Evolutionary conservation across 37 sponge, comb jelly and placozoan species (phyloP), one percentile per base, ranked within the genome.

Genomic region (Geodia barretti): DNA sequence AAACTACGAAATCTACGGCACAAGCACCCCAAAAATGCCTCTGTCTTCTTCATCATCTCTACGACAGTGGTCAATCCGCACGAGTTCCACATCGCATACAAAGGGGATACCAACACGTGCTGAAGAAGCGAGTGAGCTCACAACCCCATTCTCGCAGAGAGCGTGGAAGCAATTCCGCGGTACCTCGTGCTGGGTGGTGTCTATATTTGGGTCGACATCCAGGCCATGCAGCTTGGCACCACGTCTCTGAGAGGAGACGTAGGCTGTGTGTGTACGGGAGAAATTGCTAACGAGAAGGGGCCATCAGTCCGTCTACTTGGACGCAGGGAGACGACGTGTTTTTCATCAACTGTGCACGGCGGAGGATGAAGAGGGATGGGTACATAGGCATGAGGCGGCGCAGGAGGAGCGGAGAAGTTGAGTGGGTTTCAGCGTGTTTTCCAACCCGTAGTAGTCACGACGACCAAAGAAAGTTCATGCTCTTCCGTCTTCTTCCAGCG

Each of bases 111-210:
- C 37, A 43, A 0, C 60, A 7, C 0, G 11, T n/a, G 29, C 71
- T n/a, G 8, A 47, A 70, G 11, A n/a, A 29, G 21, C 3, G 39
- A 20, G 33, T 40, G 4, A 17, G 26, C 17, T 4, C 82, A 29
- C 47, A 17, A 5, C 39, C 23, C 19, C 43, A 9, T 4, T 33
- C 30, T 11, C 64, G 26, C 30, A 31, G 28, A 59, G 72, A 21
- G 30, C 26, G n/a, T 72, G 8, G 30, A 66, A 62, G 75, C 86
- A 5, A 31, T 82, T 1, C 61, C 78, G 2, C 75, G 81, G 39
- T 90, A 82, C 82, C 83, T 90, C 14, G 61, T 26, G 77, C 91
- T n/a, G n/a, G n/a, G n/a, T n/a, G n/a, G n/a, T n/a, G n/a, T n/a
- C n/a, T n/a, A n/a, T n/a, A n/a, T n/a, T n/a, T n/a, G n/a, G n/a